Evolutionary conservation across 2,888 invertebrate genomes (phyloP).

Genomic region (Cosmorhoe ocellata): DNA sequence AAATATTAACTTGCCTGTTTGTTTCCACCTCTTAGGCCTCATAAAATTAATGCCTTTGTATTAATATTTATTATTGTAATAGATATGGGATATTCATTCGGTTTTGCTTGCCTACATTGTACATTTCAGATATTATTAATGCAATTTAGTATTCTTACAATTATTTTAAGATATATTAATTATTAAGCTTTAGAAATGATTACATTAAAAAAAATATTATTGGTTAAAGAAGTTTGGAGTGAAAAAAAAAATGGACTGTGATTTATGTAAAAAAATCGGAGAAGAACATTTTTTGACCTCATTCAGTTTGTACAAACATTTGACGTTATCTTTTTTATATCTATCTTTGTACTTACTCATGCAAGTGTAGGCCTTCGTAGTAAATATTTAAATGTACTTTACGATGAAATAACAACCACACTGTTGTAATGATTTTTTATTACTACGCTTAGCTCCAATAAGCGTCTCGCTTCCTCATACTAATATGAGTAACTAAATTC

Average conservation of each 20-base stretch:
- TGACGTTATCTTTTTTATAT: no score
- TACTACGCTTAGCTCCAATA: conserved; percentile 39
- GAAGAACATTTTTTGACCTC: no score
- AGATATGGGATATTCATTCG: conserved; percentile 45
- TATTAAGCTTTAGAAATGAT: no score
- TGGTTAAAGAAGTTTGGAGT: no score
- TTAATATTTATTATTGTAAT: conserved; percentile 77
- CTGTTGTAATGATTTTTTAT: conserved; percentile 61
- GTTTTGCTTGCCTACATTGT: background rate
- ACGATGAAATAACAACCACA: conserved; percentile 67
- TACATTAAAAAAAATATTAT: no score
- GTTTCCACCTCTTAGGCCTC: conserved; percentile 74
- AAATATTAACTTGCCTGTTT: conserved; percentile 75
- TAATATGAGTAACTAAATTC: background rate
- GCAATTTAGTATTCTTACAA: background rate
- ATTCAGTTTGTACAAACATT: no score
- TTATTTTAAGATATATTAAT: no score
- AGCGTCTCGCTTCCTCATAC: conserved; percentile 14
- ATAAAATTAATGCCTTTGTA: conserved; percentile 75
- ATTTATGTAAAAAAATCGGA: no score
- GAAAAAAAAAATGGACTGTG: no score
- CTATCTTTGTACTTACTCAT: conserved; percentile 7
- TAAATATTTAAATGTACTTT: conserved; percentile 71
- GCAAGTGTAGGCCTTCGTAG: conserved; percentile 37
- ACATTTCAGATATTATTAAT: background rate